Conservation (phyloP, 2,888 invertebrate species). For the Drosophila maculinotata region DNA sequence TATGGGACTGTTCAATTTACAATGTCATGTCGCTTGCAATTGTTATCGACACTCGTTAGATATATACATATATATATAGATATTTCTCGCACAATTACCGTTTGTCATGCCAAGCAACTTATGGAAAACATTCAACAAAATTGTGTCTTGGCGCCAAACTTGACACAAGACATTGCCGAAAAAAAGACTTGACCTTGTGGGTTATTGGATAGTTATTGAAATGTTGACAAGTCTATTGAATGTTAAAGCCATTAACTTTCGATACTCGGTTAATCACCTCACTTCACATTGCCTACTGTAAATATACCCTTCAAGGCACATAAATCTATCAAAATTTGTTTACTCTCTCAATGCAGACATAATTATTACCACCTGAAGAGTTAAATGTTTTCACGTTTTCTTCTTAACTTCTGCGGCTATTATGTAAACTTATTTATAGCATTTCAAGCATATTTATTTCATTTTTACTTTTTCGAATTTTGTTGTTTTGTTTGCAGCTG, state of each 20-base stretch:
- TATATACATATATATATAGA: constrained; percentile 5
- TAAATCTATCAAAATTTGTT: constrained; percentile 44
- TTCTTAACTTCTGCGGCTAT: constrained; percentile 6
- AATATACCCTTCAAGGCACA: constrained; percentile 8
- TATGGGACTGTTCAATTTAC: constrained; percentile 42
- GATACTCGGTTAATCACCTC: constrained; percentile 26
- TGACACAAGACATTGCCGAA: constrained; percentile 52
- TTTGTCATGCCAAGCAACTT: constrained; percentile 64
- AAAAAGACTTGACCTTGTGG: constrained; percentile 35
- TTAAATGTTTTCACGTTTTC: constrained; percentile 19
- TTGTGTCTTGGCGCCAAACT: constrained; percentile 54
- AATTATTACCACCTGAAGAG: constrained; percentile 43
- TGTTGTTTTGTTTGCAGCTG: constrained; percentile 28
- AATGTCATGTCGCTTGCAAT: constrained; percentile 51
- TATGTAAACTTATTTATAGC: constrained; percentile 31
- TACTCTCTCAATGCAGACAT: constrained; percentile 36
- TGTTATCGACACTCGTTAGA: constrained; percentile 30
- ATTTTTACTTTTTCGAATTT: constrained; percentile 10
- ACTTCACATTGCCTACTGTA: constrained; percentile 12
- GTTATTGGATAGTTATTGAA: constrained; percentile 34
- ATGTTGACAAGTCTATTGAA: constrained; percentile 46
- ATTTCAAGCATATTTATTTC: neutral
- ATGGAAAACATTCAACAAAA: constrained; percentile 36
- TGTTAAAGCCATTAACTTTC: constrained; percentile 19
- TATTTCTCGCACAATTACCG: constrained; percentile 54